Evolutionary conservation across 2,113 vertebrate genomes (phyloP).

Genomic region (Colistium nudipinnis): DNA sequence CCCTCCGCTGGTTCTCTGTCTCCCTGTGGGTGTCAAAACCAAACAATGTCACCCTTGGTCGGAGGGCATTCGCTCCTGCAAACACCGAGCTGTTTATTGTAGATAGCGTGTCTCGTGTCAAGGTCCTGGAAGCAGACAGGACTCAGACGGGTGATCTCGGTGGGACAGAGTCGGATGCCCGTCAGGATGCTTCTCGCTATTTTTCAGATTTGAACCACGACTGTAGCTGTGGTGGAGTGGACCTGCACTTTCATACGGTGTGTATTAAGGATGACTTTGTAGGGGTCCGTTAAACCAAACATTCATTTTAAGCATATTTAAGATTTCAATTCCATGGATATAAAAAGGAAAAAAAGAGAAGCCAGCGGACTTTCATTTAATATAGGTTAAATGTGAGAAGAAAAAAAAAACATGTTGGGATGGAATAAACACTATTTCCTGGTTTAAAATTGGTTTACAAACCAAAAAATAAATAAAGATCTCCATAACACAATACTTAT

Average conservation of each 20-base stretch:
- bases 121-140: slow-evolving; percentile 12
- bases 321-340: not conserved
- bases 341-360: not conserved
- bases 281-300: too few species aligned
- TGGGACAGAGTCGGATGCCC: slow-evolving; percentile 11
- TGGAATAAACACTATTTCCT: too few species aligned
- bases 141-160: slow-evolving; percentile 13
- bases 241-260: not conserved
- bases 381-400: too few species aligned
- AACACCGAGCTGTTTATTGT: slow-evolving; percentile 41
- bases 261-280: slow-evolving; percentile 7
- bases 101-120: slow-evolving; percentile 24
- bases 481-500: too few species aligned
- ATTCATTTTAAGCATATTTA: slow-evolving; percentile 20
- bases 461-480: not conserved
- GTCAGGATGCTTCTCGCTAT: slow-evolving; percentile 23
- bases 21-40: slow-evolving; percentile 29
- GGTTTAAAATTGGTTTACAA: not conserved
- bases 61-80: slow-evolving; percentile 20
- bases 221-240: slow-evolving; percentile 13
- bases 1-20: slow-evolving; percentile 2
- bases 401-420: too few species aligned
- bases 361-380: not conserved
- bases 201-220: slow-evolving; percentile 52
- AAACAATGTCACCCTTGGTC: not conserved